phyloP scores from a whole-genome alignment of 2,113 vertebrate species.

The Archilochus colubris region DNA sequence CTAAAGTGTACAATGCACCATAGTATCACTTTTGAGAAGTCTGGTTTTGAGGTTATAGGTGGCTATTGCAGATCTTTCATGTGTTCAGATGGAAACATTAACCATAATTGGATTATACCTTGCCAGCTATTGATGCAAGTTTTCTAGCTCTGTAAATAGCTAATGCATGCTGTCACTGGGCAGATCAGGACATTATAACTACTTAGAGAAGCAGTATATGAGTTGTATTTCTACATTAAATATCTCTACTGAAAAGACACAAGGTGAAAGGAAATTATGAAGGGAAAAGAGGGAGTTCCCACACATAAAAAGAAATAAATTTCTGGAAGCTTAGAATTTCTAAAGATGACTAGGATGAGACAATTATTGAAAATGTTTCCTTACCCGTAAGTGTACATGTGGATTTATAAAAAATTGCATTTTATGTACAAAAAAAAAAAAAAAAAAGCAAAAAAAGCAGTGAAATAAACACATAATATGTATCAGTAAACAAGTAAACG shows the following conservation, averaged over 20 bases:
- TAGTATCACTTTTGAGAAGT: neutral
- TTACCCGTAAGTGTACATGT: neutral
- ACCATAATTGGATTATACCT: rapidly evolving
- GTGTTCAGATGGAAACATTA: neutral
- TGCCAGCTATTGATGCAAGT: rapidly evolving
- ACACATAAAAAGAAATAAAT: rapidly evolving
- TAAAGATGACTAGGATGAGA: rapidly evolving
- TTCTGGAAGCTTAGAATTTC: neutral
- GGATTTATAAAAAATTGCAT: rapidly evolving
- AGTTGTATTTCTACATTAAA: rapidly evolving
- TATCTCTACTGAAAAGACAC: rapidly evolving
- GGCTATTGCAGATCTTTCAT: neutral
- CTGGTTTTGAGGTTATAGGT: rapidly evolving
- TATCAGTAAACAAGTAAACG: neutral
- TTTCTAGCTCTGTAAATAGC: neutral
- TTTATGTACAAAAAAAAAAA: rapidly evolving
- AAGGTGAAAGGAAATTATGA: neutral
- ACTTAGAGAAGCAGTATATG: rapidly evolving
- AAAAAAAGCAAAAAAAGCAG: neutral
- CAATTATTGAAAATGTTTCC: neutral
- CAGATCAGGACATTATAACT: neutral
- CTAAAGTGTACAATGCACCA: rapidly evolving
- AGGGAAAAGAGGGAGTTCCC: rapidly evolving
- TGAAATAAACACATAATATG: rapidly evolving
- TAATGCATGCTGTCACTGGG: rapidly evolving